phyloP scores from a whole-genome alignment of 2,888 invertebrate species.

The Platerodrilus igneus region DNA sequence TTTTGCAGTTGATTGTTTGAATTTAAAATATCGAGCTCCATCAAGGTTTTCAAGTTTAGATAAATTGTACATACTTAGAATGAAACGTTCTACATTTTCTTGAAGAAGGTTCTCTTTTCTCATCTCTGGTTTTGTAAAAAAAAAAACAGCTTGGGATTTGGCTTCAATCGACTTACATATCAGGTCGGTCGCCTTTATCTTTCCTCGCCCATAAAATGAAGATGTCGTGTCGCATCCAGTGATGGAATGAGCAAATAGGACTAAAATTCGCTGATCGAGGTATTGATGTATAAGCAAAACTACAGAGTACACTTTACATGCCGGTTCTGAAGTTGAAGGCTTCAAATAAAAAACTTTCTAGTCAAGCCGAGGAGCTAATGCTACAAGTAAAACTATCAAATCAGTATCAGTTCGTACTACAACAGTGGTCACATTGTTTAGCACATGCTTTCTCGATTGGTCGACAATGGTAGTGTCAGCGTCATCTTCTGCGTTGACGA shows the following conservation, averaged over 20 bases:
- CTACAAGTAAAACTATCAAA: constrained; percentile 6
- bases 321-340: constrained; percentile 5
- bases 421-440: constrained; percentile 3
- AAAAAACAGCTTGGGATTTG: constrained; percentile 1
- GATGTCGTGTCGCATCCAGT: constrained; percentile 3
- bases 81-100: constrained; percentile 2
- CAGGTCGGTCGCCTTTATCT: constrained; percentile 1
- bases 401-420: constrained; percentile 3
- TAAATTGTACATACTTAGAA: constrained; percentile 2
- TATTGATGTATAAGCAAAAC: constrained; percentile 4
- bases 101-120: constrained; percentile 1
- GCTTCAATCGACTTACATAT: neutral
- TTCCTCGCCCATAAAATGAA: neutral
- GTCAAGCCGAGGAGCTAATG: constrained; percentile 1
- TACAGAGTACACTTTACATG: constrained; percentile 3
- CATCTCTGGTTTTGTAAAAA: constrained; percentile 3
- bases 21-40: no score
- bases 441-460: no score
- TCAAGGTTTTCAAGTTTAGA: no score
- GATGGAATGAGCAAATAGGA: constrained; percentile 2
- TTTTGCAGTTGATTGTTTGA: no score
- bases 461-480: constrained; percentile 3
- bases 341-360: constrained; percentile 5
- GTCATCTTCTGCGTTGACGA: constrained; percentile 1
- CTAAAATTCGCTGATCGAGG: neutral